Evolutionary conservation across 2,113 vertebrate genomes (phyloP).

Genomic region (human): DNA sequence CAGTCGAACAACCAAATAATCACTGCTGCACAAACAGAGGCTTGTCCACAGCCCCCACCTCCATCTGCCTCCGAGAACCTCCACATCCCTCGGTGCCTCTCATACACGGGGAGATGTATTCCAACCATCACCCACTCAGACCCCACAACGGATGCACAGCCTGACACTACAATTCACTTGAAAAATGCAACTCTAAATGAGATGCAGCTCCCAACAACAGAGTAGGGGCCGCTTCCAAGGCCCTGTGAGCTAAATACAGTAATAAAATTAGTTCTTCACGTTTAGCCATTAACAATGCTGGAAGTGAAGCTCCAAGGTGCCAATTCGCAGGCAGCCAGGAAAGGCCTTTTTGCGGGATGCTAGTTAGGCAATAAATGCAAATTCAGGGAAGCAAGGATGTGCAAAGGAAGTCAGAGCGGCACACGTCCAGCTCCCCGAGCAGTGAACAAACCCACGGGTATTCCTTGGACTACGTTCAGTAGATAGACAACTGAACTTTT

Average conservation of each 20-base stretch:
- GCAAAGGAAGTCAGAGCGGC: constrained; percentile 39
- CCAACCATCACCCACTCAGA: fast-evolving
- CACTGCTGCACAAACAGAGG: neutral
- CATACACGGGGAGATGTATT: fast-evolving
- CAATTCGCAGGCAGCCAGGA: constrained; percentile 57
- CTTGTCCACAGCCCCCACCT: neutral
- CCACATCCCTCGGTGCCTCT: fast-evolving
- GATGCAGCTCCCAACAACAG: neutral
- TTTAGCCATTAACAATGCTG: constrained; percentile 27
- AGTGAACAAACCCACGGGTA: fast-evolving
- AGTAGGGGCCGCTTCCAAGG: neutral
- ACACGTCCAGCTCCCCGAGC: neutral
- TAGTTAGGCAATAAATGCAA: constrained; percentile 67
- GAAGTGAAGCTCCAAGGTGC: constrained; percentile 62
- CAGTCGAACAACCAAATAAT: neutral
- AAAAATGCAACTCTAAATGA: neutral
- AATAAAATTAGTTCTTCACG: neutral
- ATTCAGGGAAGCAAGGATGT: constrained; percentile 56
- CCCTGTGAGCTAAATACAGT: constrained; percentile 11
- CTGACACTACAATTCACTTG: neutral
- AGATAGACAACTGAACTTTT: neutral
- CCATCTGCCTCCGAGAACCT: neutral
- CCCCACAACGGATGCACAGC: neutral
- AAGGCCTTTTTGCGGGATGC: constrained; percentile 60
- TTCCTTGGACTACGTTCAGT: neutral